Evolutionary conservation across 2,797 vertebrate genomes (phyloP).

Genomic region (Dryobates pubescens): DNA sequence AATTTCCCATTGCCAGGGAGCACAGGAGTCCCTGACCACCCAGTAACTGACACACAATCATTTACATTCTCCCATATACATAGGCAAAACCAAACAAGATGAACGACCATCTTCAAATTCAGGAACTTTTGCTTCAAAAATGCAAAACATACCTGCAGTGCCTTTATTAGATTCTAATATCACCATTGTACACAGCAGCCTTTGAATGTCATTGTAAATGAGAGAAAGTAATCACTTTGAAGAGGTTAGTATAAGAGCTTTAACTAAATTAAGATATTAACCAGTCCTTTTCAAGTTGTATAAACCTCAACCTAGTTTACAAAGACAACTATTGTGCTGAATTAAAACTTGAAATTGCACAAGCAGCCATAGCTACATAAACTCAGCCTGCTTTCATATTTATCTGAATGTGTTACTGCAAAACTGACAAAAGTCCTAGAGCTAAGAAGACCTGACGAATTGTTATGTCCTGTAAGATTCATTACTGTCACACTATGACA

Average conservation of each 20-base stretch:
- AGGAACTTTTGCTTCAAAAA: neutral
- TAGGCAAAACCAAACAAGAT: neutral
- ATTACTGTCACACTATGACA: neutral
- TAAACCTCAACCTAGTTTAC: neutral
- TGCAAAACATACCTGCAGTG: neutral
- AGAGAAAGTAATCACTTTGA: neutral
- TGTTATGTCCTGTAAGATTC: neutral
- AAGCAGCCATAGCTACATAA: neutral
- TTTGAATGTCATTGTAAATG: neutral
- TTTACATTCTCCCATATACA: neutral
- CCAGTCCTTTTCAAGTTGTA: neutral
- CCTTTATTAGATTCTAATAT: neutral
- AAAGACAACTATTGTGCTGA: neutral
- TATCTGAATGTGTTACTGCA: neutral
- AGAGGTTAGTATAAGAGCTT: neutral
- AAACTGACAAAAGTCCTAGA: neutral
- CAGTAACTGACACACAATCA: neutral
- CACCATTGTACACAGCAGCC: neutral
- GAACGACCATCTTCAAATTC: neutral
- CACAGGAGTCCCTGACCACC: neutral
- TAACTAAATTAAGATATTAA: neutral
- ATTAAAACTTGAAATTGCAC: neutral
- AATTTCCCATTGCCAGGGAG: neutral
- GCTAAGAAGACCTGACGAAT: neutral
- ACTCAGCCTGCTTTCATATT: neutral